These are phyloP conservation scores for Rattus norvegicus DNA, from an alignment of 2,113 vertebrate species.

Conservation along the genomic window DNA sequence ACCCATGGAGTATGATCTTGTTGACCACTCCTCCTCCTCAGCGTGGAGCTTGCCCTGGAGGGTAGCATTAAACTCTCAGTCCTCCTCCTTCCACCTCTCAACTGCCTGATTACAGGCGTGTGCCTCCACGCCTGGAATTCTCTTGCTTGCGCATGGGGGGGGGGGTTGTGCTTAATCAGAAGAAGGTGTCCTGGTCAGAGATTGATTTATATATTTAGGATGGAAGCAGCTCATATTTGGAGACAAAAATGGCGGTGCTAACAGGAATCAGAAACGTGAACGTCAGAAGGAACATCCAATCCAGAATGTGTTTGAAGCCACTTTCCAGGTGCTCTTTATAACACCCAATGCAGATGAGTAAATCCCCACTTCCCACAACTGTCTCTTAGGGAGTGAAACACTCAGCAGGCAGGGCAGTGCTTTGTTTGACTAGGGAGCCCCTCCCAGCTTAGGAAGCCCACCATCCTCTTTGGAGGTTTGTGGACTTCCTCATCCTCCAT, in stretches of 20 bases:
- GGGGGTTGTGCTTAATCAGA: constrained; percentile 5
- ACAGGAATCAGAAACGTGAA: background rate
- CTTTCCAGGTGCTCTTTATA: background rate
- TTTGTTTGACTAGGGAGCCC: constrained; percentile 62
- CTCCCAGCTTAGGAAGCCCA: constrained; percentile 51
- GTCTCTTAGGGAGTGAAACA: constrained; percentile 15
- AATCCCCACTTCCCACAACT: constrained; percentile 36
- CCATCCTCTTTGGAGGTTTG: constrained; percentile 56
- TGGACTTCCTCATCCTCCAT: constrained; percentile 47
- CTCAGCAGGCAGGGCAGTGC: constrained; percentile 26
- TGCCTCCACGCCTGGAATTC: background rate
- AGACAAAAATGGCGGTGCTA: background rate
- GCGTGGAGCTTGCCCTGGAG: background rate
- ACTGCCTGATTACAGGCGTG: background rate
- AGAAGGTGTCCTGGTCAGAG: background rate
- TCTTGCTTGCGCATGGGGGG: background rate
- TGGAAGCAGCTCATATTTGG: constrained; percentile 30
- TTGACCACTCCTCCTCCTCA: background rate
- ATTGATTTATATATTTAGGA: background rate
- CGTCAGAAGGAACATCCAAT: constrained; percentile 44
- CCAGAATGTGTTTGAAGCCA: background rate
- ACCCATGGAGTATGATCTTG: background rate
- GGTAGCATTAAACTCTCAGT: background rate
- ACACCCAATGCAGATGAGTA: constrained; percentile 41
- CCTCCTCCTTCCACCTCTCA: background rate